Base-by-base conservation (phyloP, 2,113 vertebrate genomes). In the Oncorhynchus tshawytscha region DNA sequence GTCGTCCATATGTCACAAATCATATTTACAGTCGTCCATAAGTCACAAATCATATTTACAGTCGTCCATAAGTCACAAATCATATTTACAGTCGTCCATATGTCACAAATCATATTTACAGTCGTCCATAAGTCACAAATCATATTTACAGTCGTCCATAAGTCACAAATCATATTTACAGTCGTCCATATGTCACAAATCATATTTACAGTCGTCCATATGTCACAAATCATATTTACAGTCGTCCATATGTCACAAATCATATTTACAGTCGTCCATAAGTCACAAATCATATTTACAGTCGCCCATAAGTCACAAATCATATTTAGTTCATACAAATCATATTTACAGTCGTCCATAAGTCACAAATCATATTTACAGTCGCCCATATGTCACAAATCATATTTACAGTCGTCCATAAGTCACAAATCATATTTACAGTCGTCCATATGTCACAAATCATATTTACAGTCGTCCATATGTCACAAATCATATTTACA, bases 211-310 rank as follows among this genome's bases (percentile, higher is more conserved):
- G 1, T 25, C 25, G 1, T 25, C 25, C 25, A 25, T 25, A 25
- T 25, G 25, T 25, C 25, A 25, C 25, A 25, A 25, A 25, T 1
- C 25, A 25, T 25, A 25, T 25, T 25, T 25, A 25, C 51, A 54
- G 72, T 75, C 81, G 67, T 82, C 77, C 64, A 77, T 31, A 66
- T 72, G 72, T 82, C 72, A 82, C 66, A 79, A 54, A 54, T 54
- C 51, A 54, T 54, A 65, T 65, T 34, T 34, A 34, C 51, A 54
- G 72, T 75, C 81, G 62, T 82, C 75, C 59, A 77, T 31, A 66
- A 70, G 72, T 82, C 74, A 82, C 70, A 79, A 54, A 54, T 54
- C 51, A 54, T 54, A 65, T 65, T 34, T 34, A 34, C 51, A 54
- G 70, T 75, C 79, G 64, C 79, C 77, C 64, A 77, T 31, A 66